Percentiles rank a stretch among this genome's conserved stretches.
Evolutionary conservation across 2,113 vertebrate genomes (phyloP).

Genomic region (Ibidorhyncha struthersii): DNA sequence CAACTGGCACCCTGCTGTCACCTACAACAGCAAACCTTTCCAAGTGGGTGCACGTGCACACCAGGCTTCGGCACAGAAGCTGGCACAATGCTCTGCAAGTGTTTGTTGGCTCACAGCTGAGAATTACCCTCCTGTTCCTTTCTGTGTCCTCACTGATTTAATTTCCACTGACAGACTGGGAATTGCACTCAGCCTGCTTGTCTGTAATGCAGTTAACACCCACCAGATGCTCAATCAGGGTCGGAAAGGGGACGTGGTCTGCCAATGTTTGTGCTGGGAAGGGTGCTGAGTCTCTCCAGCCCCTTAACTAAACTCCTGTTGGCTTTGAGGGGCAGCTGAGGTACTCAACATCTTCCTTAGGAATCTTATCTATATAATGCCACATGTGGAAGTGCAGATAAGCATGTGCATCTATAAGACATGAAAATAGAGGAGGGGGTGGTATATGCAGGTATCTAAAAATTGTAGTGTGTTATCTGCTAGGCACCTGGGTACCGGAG

Average conservation of each 20-base stretch:
- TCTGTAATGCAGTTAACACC: neutral
- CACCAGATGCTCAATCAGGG: neutral
- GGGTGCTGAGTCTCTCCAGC: neutral
- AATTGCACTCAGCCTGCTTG: neutral
- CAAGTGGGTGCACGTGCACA: neutral
- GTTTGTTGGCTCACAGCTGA: neutral
- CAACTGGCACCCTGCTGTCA: neutral
- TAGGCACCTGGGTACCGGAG: neutral
- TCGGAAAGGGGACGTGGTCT: fast-evolving
- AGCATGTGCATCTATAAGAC: neutral
- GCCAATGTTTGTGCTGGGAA: neutral
- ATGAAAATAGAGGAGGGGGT: neutral
- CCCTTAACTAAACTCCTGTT: neutral
- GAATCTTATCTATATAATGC: neutral
- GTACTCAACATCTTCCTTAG: neutral
- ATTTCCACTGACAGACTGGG: constrained; percentile 19
- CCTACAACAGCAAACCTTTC: neutral
- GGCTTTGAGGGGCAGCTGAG: neutral
- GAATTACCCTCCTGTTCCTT: constrained; percentile 12
- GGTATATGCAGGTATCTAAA: neutral
- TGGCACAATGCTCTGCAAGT: neutral
- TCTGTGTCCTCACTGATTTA: neutral
- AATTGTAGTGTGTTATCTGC: neutral
- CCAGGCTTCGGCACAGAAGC: neutral
- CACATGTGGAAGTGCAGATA: neutral